phyloP scores from a whole-genome alignment of 2,797 vertebrate genomes.

The Channa striata region DNA sequence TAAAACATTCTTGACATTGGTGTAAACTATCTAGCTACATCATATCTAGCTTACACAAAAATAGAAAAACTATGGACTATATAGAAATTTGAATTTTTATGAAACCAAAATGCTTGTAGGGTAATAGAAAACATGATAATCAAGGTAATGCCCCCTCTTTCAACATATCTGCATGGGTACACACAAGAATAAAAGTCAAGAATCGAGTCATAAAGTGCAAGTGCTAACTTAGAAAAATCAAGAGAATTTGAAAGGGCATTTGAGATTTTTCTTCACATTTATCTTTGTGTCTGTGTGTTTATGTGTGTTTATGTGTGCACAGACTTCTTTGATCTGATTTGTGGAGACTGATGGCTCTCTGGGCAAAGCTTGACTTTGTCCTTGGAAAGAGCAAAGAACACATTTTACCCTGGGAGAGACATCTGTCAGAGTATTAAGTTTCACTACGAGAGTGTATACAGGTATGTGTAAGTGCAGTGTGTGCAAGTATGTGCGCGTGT shows the following conservation, averaged over 20 bases:
- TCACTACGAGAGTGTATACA: neutral
- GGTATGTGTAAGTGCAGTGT: constrained; percentile 9
- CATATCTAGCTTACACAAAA: no score
- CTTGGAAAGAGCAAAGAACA: constrained; percentile 53
- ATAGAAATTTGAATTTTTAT: neutral
- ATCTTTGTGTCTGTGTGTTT: constrained; percentile 19
- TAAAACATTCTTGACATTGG: constrained; percentile 30
- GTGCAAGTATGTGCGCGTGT: neutral
- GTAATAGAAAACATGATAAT: neutral
- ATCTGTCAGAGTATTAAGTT: constrained; percentile 52
- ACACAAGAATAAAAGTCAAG: neutral
- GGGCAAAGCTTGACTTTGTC: constrained; percentile 59
- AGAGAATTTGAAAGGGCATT: neutral
- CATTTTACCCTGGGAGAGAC: constrained; percentile 39
- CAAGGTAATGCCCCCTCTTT: neutral
- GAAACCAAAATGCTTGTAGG: neutral
- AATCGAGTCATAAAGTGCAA: neutral
- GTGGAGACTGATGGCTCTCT: constrained; percentile 51
- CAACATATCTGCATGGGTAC: neutral
- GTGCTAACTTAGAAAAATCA: neutral
- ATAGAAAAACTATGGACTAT: neutral
- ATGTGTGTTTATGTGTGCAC: constrained; percentile 20
- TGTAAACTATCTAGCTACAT: neutral
- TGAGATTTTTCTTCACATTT: constrained; percentile 18
- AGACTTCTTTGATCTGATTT: constrained; percentile 57